Conservation (phyloP, 2,113 vertebrate genomes). For the Lagopus leucura region DNA sequence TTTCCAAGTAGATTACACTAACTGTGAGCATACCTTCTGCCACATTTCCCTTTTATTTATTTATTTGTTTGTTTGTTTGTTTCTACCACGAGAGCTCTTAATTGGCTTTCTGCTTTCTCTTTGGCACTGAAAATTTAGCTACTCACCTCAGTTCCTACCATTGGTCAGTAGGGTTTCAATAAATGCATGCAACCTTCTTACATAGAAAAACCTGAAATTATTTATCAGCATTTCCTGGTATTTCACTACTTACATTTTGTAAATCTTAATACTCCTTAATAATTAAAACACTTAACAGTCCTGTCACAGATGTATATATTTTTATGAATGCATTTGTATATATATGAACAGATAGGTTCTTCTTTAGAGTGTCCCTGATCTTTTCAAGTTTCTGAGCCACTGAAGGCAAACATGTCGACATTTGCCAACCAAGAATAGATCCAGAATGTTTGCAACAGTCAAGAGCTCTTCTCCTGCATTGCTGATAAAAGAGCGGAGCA, state of each 20-base stretch:
- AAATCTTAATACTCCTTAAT: background rate
- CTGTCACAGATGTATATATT: background rate
- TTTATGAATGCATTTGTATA: no score
- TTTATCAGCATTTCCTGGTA: background rate
- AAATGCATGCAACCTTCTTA: background rate
- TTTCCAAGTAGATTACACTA: background rate
- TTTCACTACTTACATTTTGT: background rate
- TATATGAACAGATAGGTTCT: background rate
- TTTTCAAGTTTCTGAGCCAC: background rate
- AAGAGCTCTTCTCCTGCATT: background rate
- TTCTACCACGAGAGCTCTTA: background rate
- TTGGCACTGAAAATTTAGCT: background rate
- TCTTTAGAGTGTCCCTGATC: background rate
- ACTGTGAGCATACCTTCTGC: background rate
- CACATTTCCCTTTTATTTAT: background rate
- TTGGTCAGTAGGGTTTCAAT: background rate
- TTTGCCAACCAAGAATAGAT: background rate
- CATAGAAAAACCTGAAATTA: background rate
- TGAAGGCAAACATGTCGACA: background rate
- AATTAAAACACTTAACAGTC: background rate
- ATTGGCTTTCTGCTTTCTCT: background rate
- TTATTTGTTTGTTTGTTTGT: background rate
- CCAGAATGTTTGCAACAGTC: background rate
- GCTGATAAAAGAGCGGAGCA: background rate
- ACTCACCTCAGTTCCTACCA: background rate